Evolutionary conservation across 2,888 invertebrate species (phyloP).

Genomic region (Heliconius ethilla): DNA sequence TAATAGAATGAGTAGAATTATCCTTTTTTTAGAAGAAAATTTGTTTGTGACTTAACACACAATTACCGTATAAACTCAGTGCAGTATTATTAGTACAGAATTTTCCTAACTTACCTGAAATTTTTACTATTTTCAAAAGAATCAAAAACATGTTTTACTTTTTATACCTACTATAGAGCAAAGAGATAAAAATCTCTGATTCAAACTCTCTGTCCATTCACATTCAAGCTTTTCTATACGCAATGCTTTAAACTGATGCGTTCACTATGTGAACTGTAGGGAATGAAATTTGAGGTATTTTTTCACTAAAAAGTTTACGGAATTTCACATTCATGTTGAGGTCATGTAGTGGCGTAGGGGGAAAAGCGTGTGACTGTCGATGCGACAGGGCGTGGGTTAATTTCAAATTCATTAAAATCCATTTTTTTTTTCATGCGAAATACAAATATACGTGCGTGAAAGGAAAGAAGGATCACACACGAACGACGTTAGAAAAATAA

Average conservation of each 20-base stretch:
- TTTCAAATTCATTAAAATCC: too few species aligned
- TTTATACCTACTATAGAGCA: neutral
- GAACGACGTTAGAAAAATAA: too few species aligned
- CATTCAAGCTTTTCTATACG: constrained; percentile 26
- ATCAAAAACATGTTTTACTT: neutral
- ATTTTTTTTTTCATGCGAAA: too few species aligned
- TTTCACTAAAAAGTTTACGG: neutral
- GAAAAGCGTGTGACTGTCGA: too few species aligned
- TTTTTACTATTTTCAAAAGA: neutral
- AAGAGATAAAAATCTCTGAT: constrained; percentile 22
- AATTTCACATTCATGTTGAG: neutral
- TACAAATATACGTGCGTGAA: too few species aligned
- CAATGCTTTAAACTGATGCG: constrained; percentile 17
- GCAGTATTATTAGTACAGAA: neutral
- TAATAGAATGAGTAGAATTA: neutral
- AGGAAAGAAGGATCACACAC: too few species aligned
- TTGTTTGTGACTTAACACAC: neutral
- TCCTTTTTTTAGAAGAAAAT: neutral
- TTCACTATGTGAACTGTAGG: neutral
- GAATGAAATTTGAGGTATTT: neutral
- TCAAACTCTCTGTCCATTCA: constrained; percentile 25
- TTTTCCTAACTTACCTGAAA: neutral
- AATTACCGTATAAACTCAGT: neutral
- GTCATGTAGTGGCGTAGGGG: too few species aligned
- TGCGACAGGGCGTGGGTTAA: too few species aligned